Evolutionary conservation across 2,888 invertebrate species (phyloP), one percentile per base, ranked within the genome.

Genomic region (Oxycera nigricornis): DNA sequence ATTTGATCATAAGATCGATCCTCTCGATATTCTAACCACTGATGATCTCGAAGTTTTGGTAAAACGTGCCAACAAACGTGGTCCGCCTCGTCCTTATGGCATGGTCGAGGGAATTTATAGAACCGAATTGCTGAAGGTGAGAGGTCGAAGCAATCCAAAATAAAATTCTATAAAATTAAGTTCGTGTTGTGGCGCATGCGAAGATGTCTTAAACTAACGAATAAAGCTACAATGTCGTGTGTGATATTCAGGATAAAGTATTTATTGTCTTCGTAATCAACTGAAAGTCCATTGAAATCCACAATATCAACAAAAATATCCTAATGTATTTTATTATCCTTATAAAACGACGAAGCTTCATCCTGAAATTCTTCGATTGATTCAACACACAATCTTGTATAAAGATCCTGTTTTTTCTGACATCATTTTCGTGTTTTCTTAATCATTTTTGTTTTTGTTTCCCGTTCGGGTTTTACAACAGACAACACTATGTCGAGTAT

Each of bases 401-500:
- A n/a, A n/a, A n/a, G n/a, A n/a, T n/a, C n/a, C n/a, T n/a, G n/a
- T n/a, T n/a, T n/a, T n/a, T n/a, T n/a, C n/a, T n/a, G n/a, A n/a
- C n/a, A n/a, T n/a, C n/a, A n/a, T 61, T 61, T 61, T 61, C 31
- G 61, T 61, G 50, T 68, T 68, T 65, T 50, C n/a, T 24, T 68
- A 28, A 24, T 50, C 6, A 9, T 50, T 50, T 50, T 22, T 17
- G 7, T 61, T 61, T 11, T 14, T 26, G 28, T 61, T 65, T 24
- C 41, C 65, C 39, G 20, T 24, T 76, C 76, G 77, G 77, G 79
- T 77, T 83, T 79, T 82, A 84, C 89, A 96, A 83, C 89, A 97
- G 97, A 90, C 88, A 90, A 83, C 97, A 97, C 89, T 97, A 96
- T 90, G 92, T 96, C 86, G 97, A 97, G 88, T 96, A 97, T 88